A percentile compares a stretch with the other conserved stretches of the same genome.
Evolutionary conservation across 2,797 vertebrate genomes (phyloP).

Genomic region (Sarcophilus harrisii): DNA sequence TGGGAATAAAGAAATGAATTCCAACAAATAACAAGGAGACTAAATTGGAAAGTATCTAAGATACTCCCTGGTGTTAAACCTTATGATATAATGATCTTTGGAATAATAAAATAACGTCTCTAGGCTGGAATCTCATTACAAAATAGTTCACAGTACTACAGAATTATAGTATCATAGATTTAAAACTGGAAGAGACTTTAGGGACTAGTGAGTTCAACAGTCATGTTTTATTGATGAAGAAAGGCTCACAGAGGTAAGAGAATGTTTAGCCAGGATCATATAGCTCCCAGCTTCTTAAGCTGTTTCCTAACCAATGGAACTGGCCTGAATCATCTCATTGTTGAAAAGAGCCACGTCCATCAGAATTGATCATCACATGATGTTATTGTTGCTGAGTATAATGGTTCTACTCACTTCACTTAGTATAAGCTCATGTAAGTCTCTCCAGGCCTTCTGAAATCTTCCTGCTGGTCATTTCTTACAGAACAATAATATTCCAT

Average conservation of each 20-base stretch:
- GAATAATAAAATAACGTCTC: background rate
- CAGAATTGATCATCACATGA: no score
- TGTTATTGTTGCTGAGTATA: no score
- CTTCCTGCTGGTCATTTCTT: no score
- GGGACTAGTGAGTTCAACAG: background rate
- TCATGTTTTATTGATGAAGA: background rate
- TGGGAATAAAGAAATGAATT: background rate
- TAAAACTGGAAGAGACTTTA: background rate
- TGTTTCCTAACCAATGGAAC: no score
- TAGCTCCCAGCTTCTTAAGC: no score
- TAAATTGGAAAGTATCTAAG: background rate
- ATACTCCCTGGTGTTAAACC: background rate
- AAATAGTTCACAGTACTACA: background rate
- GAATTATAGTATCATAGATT: background rate
- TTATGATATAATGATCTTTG: background rate
- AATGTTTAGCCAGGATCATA: background rate
- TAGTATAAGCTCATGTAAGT: no score
- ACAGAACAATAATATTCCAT: no score
- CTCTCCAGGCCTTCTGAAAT: no score
- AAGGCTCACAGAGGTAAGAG: background rate
- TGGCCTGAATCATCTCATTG: no score
- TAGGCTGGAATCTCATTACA: background rate
- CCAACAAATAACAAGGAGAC: background rate
- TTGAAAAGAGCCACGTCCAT: no score
- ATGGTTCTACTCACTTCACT: no score